Evolutionary conservation across 2,888 invertebrate genomes (phyloP).

Genomic region (Ophonus ardosiacus): DNA sequence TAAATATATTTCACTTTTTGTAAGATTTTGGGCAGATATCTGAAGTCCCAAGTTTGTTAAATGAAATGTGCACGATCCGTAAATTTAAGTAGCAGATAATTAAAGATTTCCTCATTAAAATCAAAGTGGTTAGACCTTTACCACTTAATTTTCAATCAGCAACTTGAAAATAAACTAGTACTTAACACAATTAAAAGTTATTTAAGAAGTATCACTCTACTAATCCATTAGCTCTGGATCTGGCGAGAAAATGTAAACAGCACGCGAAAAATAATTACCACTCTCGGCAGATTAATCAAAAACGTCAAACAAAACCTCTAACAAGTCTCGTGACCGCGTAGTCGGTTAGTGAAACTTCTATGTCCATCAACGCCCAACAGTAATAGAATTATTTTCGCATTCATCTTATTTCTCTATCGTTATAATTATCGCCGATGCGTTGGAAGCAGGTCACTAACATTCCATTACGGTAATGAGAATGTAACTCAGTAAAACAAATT

Average conservation of each 20-base stretch:
- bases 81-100: no score
- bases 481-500: background rate
- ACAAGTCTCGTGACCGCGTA: constrained; percentile 19
- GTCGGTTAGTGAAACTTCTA: constrained; percentile 1
- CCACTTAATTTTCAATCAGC: background rate
- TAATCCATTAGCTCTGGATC: constrained; percentile 8
- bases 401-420: constrained; percentile 53
- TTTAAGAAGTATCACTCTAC: constrained; percentile 15
- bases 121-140: no score
- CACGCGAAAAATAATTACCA: constrained; percentile 25
- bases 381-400: constrained; percentile 61
- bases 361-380: constrained; percentile 17
- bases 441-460: constrained; percentile 3
- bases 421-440: constrained; percentile 52
- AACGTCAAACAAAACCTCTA: constrained; percentile 40
- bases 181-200: constrained; percentile 33
- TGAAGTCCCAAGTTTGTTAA: no score
- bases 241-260: constrained; percentile 12
- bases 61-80: no score
- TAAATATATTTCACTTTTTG: no score
- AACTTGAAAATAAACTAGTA: background rate
- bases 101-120: no score
- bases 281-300: constrained; percentile 37
- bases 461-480: constrained; percentile 45
- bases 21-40: no score